phyloP scores from a whole-genome alignment of 2,888 invertebrate species.

The Odontocolon sp. region DNA sequence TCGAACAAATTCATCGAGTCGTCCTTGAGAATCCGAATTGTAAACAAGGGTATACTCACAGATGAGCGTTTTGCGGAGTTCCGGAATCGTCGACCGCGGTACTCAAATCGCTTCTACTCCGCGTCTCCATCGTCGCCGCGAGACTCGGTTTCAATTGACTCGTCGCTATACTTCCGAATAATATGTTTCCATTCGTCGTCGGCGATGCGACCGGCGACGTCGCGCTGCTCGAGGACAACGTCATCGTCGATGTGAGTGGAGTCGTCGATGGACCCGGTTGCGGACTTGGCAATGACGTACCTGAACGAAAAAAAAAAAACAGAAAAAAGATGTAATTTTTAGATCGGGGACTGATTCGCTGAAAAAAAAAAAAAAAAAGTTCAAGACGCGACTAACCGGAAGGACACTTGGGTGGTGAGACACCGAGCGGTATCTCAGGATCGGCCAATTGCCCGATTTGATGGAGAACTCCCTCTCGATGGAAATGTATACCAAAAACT shows the following conservation, averaged over 20 bases:
- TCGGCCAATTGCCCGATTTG: slow-evolving; percentile 90
- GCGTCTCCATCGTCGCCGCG: slow-evolving; percentile 77
- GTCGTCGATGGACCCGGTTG: slow-evolving; percentile 80
- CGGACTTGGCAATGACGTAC: slow-evolving; percentile 79
- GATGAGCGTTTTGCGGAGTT: slow-evolving; percentile 77
- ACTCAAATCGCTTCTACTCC: slow-evolving; percentile 75
- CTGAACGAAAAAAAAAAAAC: slow-evolving; percentile 61
- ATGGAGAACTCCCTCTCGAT: slow-evolving; percentile 98
- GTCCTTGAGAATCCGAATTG: background rate
- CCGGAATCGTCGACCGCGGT: slow-evolving; percentile 73
- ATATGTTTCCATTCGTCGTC: slow-evolving; percentile 79
- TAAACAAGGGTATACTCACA: slow-evolving; percentile 68
- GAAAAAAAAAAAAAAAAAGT: background rate
- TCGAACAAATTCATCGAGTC: background rate
- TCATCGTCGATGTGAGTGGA: slow-evolving; percentile 75
- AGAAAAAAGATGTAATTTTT: background rate
- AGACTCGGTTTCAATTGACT: slow-evolving; percentile 78
- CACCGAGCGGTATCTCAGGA: slow-evolving; percentile 84
- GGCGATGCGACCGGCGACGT: slow-evolving; percentile 79
- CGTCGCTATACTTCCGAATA: slow-evolving; percentile 78
- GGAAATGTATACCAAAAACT: slow-evolving; percentile 96
- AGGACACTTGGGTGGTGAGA: slow-evolving; percentile 81
- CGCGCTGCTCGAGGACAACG: slow-evolving; percentile 78
- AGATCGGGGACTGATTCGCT: background rate
- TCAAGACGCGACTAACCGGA: slow-evolving; percentile 71